phyloP scores from a whole-genome alignment of 35 echinoderm and acorn worm species.

The Diadema setosum region DNA sequence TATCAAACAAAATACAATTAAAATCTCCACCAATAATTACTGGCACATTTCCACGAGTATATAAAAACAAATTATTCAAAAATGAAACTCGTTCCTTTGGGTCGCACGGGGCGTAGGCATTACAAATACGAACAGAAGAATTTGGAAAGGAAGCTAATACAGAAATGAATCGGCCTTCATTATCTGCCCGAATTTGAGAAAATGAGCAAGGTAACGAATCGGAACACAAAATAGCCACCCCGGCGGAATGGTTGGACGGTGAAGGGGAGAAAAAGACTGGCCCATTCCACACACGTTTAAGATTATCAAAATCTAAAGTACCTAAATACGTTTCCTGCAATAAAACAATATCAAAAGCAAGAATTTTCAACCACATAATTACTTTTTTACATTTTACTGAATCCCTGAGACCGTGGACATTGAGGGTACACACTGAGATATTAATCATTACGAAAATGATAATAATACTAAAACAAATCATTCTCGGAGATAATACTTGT shows the following conservation, averaged over 20 bases:
- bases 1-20: not conserved
- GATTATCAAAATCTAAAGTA: not conserved
- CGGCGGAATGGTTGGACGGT: not conserved
- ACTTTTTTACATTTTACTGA: not conserved
- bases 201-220: not conserved
- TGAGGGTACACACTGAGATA: not conserved
- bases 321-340: slow-evolving; percentile 30
- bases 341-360: slow-evolving; percentile 15
- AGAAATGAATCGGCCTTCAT: not conserved
- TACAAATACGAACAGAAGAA: not conserved
- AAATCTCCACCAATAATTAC: not conserved
- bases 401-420: slow-evolving; percentile 14
- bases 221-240: not conserved
- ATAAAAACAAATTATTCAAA: not conserved
- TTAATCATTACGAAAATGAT: not conserved
- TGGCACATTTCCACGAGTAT: not conserved
- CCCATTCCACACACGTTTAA: not conserved
- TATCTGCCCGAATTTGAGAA: not conserved
- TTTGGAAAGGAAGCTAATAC: not conserved
- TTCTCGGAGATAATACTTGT: not conserved
- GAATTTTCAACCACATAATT: not conserved
- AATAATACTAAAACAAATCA: not conserved
- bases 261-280: not conserved
- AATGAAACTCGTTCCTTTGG: not conserved
- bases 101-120: not conserved